Evolutionary conservation across 2,113 vertebrate genomes (phyloP).

Genomic region (Cichladusa arquata): DNA sequence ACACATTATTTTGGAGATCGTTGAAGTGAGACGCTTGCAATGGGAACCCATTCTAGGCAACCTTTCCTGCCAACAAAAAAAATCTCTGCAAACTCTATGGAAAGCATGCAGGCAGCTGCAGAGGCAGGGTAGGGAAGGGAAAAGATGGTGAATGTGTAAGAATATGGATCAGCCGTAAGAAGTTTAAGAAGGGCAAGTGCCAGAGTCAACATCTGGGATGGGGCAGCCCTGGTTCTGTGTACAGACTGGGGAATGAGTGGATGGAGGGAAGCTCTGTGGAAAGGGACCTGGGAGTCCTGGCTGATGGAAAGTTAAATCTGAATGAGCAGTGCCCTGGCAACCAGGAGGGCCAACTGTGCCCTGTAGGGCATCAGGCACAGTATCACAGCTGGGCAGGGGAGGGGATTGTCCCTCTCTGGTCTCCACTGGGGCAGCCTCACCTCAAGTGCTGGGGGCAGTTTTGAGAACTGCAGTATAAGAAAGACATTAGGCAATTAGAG

Average conservation of each 20-base stretch:
- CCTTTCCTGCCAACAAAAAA: not conserved
- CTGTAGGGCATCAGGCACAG: not conserved
- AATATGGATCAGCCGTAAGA: not conserved
- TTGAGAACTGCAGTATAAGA: not conserved
- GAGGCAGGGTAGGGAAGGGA: no score
- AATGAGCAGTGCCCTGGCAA: not conserved
- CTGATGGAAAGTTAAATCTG: not conserved
- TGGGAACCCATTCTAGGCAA: not conserved
- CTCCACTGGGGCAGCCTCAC: not conserved
- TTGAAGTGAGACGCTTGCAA: not conserved
- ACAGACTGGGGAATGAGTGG: fast-evolving
- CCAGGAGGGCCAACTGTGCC: fast-evolving
- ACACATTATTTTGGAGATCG: not conserved
- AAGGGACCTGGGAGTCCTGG: not conserved
- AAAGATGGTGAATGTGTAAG: not conserved
- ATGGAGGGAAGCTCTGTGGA: not conserved
- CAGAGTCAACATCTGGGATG: not conserved
- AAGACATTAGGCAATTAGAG: not conserved
- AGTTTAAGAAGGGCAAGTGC: not conserved
- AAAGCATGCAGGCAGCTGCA: not conserved
- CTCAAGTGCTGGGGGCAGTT: not conserved
- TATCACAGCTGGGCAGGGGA: not conserved
- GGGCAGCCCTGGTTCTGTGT: not conserved
- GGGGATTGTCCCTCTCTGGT: not conserved
- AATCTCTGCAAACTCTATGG: not conserved